A percentile compares a stretch with the other conserved stretches of the same genome.
phyloP scores from a whole-genome alignment of 2,888 invertebrate genomes.

The Drosophila maculinotata region DNA sequence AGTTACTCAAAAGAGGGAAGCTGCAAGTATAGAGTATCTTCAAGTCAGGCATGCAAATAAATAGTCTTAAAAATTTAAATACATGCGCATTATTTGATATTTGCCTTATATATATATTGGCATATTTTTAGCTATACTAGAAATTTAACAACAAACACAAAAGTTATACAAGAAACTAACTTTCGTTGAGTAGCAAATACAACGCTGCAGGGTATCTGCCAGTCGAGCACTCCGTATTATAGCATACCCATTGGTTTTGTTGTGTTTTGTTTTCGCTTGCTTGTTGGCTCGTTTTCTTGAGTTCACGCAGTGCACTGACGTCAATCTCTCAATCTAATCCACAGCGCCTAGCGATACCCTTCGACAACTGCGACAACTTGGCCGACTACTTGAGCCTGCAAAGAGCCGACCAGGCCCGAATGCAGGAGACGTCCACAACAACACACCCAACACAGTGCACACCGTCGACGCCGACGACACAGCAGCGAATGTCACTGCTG shows the following conservation, averaged over 20 bases:
- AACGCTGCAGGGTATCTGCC: background rate
- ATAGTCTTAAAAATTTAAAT: no score
- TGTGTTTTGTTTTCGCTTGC: constrained; percentile 17
- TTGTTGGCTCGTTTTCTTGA: constrained; percentile 5
- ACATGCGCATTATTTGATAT: no score
- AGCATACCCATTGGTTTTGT: constrained; percentile 3
- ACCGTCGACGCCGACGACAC: constrained; percentile 48
- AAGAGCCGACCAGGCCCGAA: constrained; percentile 50
- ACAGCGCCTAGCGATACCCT: constrained; percentile 67
- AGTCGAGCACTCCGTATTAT: no score
- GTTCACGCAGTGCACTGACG: constrained; percentile 39
- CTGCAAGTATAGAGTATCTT: background rate
- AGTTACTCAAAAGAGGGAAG: no score
- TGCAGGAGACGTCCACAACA: no score
- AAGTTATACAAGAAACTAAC: background rate
- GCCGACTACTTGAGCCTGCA: constrained; percentile 78
- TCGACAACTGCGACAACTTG: constrained; percentile 80
- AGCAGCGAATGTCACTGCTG: constrained; percentile 85
- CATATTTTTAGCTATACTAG: background rate
- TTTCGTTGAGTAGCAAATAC: no score
- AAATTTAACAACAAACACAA: background rate
- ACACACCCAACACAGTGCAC: no score
- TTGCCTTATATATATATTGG: no score
- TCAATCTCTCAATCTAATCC: constrained; percentile 63
- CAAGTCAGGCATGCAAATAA: background rate